These are phyloP conservation scores for Diachasmimorpha longicaudata DNA, from an alignment of 1,140 invertebrate species.

Conservation along the genomic window DNA sequence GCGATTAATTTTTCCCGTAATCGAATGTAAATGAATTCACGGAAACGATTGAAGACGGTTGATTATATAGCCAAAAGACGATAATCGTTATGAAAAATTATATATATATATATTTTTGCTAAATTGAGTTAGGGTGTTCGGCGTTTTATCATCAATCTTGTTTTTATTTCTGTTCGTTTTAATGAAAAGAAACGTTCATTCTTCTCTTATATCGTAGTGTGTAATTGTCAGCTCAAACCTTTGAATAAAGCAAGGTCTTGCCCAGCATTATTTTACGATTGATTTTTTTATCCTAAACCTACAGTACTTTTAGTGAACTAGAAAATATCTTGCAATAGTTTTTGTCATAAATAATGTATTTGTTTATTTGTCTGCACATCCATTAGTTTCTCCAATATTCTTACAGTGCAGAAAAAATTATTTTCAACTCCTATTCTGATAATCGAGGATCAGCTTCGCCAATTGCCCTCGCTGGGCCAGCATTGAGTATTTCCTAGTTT, in stretches of 20 bases:
- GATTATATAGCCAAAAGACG: constrained; percentile 1
- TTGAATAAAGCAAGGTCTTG: constrained; percentile 27
- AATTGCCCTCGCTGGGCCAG: constrained; percentile 60
- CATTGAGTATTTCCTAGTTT: constrained; percentile 43
- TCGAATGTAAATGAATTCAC: neutral
- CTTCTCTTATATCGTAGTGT: constrained; percentile 1
- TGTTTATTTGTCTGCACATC: constrained; percentile 13
- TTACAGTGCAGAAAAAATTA: too few relatives aligned
- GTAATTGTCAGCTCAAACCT: constrained; percentile 8
- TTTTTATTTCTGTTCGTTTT: constrained; percentile 28
- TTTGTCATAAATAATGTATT: constrained; percentile 15
- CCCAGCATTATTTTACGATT: constrained; percentile 4
- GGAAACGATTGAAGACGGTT: neutral
- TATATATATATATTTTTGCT: constrained; percentile 8
- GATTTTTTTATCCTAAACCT: too few relatives aligned
- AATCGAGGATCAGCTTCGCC: constrained; percentile 59
- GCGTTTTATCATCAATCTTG: constrained; percentile 15
- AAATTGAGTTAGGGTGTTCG: constrained; percentile 3
- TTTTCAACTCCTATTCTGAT: constrained; percentile 32
- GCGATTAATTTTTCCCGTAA: constrained; percentile 46
- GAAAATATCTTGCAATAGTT: too few relatives aligned
- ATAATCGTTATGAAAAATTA: neutral
- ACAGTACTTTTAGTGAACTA: too few relatives aligned
- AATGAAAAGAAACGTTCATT: constrained; percentile 19
- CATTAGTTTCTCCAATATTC: neutral